These are phyloP conservation scores for Amphilophus citrinellus DNA, from an alignment of 2,113 vertebrate species.

Conservation along the genomic window DNA sequence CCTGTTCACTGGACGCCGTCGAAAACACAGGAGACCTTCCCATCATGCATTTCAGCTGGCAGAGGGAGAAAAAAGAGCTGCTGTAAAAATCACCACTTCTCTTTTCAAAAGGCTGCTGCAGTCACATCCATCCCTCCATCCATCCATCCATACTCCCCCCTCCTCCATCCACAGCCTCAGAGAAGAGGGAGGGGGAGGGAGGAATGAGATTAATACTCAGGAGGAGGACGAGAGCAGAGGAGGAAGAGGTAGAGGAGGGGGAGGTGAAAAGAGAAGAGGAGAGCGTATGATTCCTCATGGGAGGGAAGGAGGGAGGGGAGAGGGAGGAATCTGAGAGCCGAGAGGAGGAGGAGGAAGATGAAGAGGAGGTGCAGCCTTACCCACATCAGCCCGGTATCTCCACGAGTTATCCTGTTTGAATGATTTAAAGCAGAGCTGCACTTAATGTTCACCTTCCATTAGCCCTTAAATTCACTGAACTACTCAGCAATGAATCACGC, in stretches of 20 bases:
- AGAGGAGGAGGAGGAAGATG: neutral
- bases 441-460: conserved; percentile 2
- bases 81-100: conserved; percentile 52
- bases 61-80: neutral
- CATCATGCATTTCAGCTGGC: conserved; percentile 66
- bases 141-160: conserved; percentile 2
- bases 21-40: conserved; percentile 67
- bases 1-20: conserved; percentile 55
- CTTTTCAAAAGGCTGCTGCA: conserved; percentile 45
- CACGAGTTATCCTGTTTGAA: neutral
- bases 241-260: conserved; percentile 34
- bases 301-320: conserved; percentile 33
- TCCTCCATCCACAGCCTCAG: conserved; percentile 1
- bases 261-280: conserved; percentile 49
- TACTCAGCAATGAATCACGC: neutral
- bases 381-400: neutral
- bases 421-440: neutral
- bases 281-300: conserved; percentile 63
- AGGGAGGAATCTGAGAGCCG: neutral
- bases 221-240: conserved; percentile 27
- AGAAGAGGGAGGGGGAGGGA: conserved; percentile 13
- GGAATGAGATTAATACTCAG: conserved; percentile 49
- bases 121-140: conserved; percentile 38
- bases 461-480: neutral
- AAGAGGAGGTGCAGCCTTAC: neutral